Percentiles rank a stretch among this genome's conserved stretches.
Evolutionary conservation across 64 coral and sea anemone species (phyloP).

Genomic region (Montipora foliosa): DNA sequence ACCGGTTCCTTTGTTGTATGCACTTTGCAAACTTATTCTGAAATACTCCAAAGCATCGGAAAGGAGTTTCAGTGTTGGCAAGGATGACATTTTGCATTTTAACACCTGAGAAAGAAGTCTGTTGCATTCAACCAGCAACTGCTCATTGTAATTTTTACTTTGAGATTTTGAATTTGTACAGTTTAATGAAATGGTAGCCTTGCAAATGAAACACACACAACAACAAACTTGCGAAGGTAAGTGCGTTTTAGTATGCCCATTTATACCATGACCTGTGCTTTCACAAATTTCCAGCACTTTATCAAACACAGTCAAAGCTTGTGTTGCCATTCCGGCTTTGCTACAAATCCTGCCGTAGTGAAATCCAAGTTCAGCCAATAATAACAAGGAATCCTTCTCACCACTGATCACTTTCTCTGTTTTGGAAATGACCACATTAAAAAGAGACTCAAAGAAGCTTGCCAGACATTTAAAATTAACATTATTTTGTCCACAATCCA

Average conservation of each 20-base stretch:
- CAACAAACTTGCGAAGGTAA: too few relatives aligned
- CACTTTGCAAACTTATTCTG: conserved; percentile 48
- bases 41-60: conserved; percentile 35
- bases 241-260: too few relatives aligned
- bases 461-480: conserved; percentile 8
- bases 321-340: too few relatives aligned
- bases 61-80: not conserved
- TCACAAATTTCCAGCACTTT: too few relatives aligned
- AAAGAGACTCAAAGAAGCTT: conserved; percentile 31
- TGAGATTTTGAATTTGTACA: conserved; percentile 9
- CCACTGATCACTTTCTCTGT: not conserved
- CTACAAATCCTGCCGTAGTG: too few relatives aligned
- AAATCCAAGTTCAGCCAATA: too few relatives aligned
- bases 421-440: not conserved
- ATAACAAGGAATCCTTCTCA: too few relatives aligned
- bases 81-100: not conserved
- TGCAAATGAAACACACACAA: too few relatives aligned
- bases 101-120: not conserved
- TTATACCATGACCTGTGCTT: too few relatives aligned
- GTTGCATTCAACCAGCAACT: not conserved
- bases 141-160: not conserved
- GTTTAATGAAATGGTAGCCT: conserved; percentile 1
- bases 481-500: conserved; percentile 54
- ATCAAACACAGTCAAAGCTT: too few relatives aligned
- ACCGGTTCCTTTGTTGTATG: not conserved